Base-by-base conservation (phyloP, 2,797 vertebrate species). In the Macrochelys suwanniensis region DNA sequence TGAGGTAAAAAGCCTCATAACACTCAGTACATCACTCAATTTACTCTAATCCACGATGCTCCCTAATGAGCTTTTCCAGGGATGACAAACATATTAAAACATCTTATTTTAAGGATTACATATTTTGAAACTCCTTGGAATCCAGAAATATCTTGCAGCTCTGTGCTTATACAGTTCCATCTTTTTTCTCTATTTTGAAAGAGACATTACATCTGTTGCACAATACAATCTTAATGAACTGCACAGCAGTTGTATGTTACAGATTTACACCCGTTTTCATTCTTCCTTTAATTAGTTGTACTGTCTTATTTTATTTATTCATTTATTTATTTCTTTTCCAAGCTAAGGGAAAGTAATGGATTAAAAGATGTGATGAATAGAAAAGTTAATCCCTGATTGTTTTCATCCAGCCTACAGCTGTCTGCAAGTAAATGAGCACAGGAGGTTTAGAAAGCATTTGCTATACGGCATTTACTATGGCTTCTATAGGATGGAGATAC, bases 311-410 rank as follows among this genome's bases (percentile, higher is more conserved):
- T 94, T 74, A 87, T 88, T 91, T 95, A 78, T 97, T 93, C 84
- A 85, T 89, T 86, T 25, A 78, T 77, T 77, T 90, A 85, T 95
- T 97, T 96, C 65, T 94, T 96, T 95, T 96, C 89, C 91, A 93
- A 95, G 42, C 90, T 85, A 89, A 80, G 95, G 96, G 96, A 97
- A 94, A 98, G 96, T 89, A 86, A 90, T 89, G 98, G 98, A 99
- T 98, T 98, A 98, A 84, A 91, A 88, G 97, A 96, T 86, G 91
- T 92, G 94, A 96, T 88, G 96, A 96, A 96, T n/a, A 95, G 97
- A 97, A 97, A 98, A 98, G 98, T 98, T 99, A 99, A 99, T 99
- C 99, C 98, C 95, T 96, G 95, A 90, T 98, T 97, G 98, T 98
- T 98, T 98, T 97, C 97, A 97, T 94, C 97, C 97, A 80, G 94